These are phyloP conservation scores for Uropsilus gracilis DNA, from an alignment of 2,113 vertebrate genomes.

Conservation along the genomic window DNA sequence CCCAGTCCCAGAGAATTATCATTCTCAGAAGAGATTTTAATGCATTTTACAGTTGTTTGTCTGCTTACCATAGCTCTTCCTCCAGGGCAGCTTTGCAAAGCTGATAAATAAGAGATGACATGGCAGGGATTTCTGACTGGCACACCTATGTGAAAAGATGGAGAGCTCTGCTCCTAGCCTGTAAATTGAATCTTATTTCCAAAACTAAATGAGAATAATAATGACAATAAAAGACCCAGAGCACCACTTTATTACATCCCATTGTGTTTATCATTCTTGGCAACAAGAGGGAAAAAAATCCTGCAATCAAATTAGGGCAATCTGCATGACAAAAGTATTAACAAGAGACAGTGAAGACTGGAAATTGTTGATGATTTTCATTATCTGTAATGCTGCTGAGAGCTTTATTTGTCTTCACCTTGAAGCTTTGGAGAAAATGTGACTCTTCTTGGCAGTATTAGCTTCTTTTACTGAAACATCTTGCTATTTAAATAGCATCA, in stretches of 20 bases:
- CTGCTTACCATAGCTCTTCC: neutral
- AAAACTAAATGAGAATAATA: slow-evolving; percentile 61
- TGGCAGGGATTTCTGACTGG: neutral
- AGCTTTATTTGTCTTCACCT: slow-evolving; percentile 61
- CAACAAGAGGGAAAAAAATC: neutral
- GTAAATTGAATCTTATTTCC: slow-evolving; percentile 14
- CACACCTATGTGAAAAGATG: neutral
- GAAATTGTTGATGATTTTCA: slow-evolving; percentile 55
- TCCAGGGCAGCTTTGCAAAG: slow-evolving; percentile 38
- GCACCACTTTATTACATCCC: slow-evolving; percentile 32
- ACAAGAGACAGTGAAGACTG: slow-evolving; percentile 9
- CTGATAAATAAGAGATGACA: neutral
- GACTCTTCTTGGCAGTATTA: slow-evolving; percentile 35
- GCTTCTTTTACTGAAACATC: slow-evolving; percentile 8
- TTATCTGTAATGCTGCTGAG: slow-evolving; percentile 38
- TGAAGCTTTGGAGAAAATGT: slow-evolving; percentile 58
- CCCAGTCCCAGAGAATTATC: neutral
- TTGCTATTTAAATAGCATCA: slow-evolving; percentile 62
- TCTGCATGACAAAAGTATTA: slow-evolving; percentile 66
- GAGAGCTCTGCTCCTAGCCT: neutral
- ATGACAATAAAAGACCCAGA: slow-evolving; percentile 57
- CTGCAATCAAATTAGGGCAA: slow-evolving; percentile 59
- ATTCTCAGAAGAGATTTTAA: slow-evolving; percentile 55
- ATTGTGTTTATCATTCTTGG: slow-evolving; percentile 61
- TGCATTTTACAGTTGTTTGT: slow-evolving; percentile 66